A percentile compares a stretch with the other conserved stretches of the same genome.
These are phyloP conservation scores for Danio kyathit DNA, from an alignment of 2,797 vertebrate species.

Conservation along the genomic window DNA sequence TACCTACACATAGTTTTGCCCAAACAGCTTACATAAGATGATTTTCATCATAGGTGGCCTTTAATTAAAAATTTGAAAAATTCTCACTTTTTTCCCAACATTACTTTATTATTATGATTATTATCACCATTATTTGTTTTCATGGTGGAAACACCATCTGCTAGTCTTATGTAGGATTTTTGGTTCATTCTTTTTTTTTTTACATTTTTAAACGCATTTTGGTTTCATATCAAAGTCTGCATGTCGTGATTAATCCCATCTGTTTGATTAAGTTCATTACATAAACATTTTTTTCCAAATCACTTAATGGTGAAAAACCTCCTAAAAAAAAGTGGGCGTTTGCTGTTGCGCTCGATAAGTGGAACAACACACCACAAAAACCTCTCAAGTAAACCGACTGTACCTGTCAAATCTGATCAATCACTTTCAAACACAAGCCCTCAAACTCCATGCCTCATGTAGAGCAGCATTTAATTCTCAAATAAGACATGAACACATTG, in stretches of 20 bases:
- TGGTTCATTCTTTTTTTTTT: not conserved
- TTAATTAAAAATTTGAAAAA: no score
- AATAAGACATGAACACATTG: not conserved
- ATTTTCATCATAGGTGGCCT: no score
- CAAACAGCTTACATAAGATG: no score
- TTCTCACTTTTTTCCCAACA: no score
- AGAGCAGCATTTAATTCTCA: constrained; percentile 1
- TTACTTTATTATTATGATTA: no score
- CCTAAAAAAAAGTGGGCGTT: not conserved
- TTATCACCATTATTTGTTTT: no score
- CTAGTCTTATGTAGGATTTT: no score
- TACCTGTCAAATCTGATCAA: not conserved
- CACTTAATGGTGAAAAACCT: not conserved
- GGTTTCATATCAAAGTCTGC: not conserved
- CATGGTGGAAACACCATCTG: no score
- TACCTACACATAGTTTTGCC: no score
- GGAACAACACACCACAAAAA: not conserved
- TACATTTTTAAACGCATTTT: not conserved
- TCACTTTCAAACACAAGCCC: not conserved
- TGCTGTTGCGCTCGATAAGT: not conserved
- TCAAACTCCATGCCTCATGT: not conserved
- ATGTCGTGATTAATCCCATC: not conserved
- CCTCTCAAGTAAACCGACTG: not conserved
- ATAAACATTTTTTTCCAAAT: not conserved
- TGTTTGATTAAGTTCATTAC: not conserved